Base-by-base conservation (phyloP, 2,888 invertebrate species). In the Malachius bipustulatus region DNA sequence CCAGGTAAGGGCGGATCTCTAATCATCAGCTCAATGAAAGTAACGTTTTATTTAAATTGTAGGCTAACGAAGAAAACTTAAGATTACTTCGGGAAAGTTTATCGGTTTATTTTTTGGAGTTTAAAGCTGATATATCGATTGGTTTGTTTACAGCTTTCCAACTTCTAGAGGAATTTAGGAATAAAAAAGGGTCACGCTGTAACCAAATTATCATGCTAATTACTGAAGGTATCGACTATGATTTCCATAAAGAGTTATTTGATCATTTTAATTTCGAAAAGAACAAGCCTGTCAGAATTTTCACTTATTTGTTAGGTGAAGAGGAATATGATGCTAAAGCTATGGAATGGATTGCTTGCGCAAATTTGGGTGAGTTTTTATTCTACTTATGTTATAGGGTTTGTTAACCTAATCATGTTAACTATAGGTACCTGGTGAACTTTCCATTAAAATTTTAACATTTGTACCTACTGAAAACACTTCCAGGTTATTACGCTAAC, bases 161-260 rank as follows among this genome's bases (percentile, higher is more conserved):
- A 50, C 71, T 94, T 33, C 70, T 97, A 41, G 47, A 51, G 31
- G 48, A 57, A 24, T 54, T 54, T 33, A 46, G 56, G 11, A 39
- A 45, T 10, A 46, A 46, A 19, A 6, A 19, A n/a, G 24, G 24
- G 36, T 50, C 56, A 1, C 46, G 70, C 45, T 85, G 85, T 58
- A 89, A 89, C 65, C 83, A 93, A 67, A 94, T 94, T 13, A 96
- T 98, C 52, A 96, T 98, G 94, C 66, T 98, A 46, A 82, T 98
- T 49, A 94, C 96, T 9, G 98, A 98, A 64, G 96, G 96, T 11
- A 85, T 96, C 8, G 93, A 96, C 28, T 88, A 90, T 55, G 84
- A 82, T 54, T 91, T 82, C 63, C 77, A 87, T 55, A 50, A 47
- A 11, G 82, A 88, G 50, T 75, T 93, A 34, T 97, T 97, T 61